Percentiles rank a stretch among this genome's conserved stretches.
These are phyloP conservation scores for Pogonomyrmex barbatus DNA, from an alignment of 1,140 invertebrate species.

Conservation along the genomic window DNA sequence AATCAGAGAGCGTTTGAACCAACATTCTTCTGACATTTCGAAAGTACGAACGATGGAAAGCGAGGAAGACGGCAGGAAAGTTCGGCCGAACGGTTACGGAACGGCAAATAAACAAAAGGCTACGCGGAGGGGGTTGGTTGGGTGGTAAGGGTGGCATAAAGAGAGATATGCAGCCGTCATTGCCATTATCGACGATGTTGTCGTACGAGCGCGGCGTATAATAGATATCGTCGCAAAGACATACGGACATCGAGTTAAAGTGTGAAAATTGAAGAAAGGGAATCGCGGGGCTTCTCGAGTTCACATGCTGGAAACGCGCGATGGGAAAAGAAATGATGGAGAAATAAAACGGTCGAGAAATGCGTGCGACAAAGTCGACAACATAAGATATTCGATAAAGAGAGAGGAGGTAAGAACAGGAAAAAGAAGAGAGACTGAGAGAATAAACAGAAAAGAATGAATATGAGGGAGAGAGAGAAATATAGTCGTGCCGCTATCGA, in stretches of 20 bases:
- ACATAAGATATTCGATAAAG: slow-evolving; percentile 9
- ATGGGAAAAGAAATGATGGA: slow-evolving; percentile 28
- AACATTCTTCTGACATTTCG: slow-evolving; percentile 38
- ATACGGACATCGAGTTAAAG: slow-evolving; percentile 70
- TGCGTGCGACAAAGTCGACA: neutral
- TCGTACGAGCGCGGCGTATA: slow-evolving; percentile 44
- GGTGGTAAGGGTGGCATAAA: slow-evolving; percentile 28
- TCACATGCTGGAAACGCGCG: slow-evolving; percentile 49
- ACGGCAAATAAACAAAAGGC: slow-evolving; percentile 15
- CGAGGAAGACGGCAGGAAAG: slow-evolving; percentile 32
- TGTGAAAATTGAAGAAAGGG: slow-evolving; percentile 66
- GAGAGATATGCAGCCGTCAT: slow-evolving; percentile 57
- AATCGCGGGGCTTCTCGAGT: slow-evolving; percentile 37
- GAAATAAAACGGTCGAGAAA: slow-evolving; percentile 28
- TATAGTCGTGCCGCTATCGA: slow-evolving; percentile 52
- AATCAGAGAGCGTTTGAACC: slow-evolving; percentile 20
- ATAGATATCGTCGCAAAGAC: slow-evolving; percentile 63
- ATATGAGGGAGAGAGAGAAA: slow-evolving; percentile 19
- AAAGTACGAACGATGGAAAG: slow-evolving; percentile 18
- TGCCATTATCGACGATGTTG: slow-evolving; percentile 64
- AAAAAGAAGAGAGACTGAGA: slow-evolving; percentile 15
- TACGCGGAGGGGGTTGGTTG: neutral
- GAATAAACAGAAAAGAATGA: neutral
- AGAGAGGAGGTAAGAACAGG: neutral
- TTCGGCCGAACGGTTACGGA: neutral